Conservation (phyloP, 2,888 invertebrate genomes). For the Amphipyra berbera region DNA sequence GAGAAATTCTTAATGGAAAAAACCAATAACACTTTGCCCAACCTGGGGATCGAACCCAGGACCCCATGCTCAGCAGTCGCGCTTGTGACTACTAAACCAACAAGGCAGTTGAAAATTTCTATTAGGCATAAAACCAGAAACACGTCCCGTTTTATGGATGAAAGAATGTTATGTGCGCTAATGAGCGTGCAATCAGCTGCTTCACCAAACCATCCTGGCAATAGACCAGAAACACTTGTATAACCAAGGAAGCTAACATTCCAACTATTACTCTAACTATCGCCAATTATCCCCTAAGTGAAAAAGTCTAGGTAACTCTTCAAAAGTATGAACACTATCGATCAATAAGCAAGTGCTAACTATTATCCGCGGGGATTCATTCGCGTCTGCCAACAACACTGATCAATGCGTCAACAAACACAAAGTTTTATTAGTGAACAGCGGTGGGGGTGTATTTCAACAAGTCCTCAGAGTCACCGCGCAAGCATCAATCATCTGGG, state of each 20-base stretch:
- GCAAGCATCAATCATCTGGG: conserved; percentile 77
- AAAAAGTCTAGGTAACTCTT: conserved; percentile 22
- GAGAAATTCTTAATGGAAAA: no score
- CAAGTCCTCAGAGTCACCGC: conserved; percentile 67
- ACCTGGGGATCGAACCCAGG: no score
- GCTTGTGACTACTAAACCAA: no score
- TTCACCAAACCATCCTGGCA: conserved; percentile 51
- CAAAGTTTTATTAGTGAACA: conserved; percentile 61
- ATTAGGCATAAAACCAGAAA: conserved; percentile 42
- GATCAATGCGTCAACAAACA: conserved; percentile 70
- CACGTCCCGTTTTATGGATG: conserved; percentile 51
- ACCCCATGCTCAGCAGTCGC: no score
- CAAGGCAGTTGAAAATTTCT: conserved; percentile 45
- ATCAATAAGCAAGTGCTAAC: conserved; percentile 69
- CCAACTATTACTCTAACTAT: conserved; percentile 28
- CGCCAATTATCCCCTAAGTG: conserved; percentile 11
- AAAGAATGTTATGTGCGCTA: conserved; percentile 52
- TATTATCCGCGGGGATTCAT: conserved; percentile 73
- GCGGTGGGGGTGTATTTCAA: conserved; percentile 62
- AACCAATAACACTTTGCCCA: no score
- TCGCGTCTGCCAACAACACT: conserved; percentile 64
- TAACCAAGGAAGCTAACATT: conserved; percentile 29
- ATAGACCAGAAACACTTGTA: conserved; percentile 30
- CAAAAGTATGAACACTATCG: conserved; percentile 59
- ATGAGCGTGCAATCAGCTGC: conserved; percentile 53